A percentile compares a stretch with the other conserved stretches of the same genome.
These are phyloP conservation scores for Spea hammondii DNA, from an alignment of 2,797 vertebrate species.

Conservation along the genomic window DNA sequence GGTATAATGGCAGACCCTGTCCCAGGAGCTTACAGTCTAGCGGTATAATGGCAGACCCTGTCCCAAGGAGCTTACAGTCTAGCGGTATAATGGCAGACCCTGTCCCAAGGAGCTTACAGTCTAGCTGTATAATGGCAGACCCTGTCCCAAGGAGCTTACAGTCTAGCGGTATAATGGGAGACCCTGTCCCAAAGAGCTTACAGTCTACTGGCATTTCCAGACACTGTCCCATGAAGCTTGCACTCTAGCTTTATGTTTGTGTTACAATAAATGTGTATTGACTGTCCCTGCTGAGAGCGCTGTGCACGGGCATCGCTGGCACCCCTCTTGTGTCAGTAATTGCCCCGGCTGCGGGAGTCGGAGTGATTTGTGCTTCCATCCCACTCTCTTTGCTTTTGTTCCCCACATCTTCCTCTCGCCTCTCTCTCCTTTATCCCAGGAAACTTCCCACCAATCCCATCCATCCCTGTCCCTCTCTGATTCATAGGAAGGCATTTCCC, in stretches of 20 bases:
- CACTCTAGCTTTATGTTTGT: not conserved
- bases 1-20: not conserved
- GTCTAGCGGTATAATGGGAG: too few relatives aligned
- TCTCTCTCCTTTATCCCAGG: conserved; percentile 9
- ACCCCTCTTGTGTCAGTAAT: not conserved
- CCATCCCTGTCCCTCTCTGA: not conserved
- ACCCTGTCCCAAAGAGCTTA: too few relatives aligned
- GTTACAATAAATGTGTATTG: too few relatives aligned
- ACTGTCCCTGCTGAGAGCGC: not conserved
- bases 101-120: not conserved
- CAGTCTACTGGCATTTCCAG: not conserved
- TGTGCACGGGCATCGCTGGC: not conserved
- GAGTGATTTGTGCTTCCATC: not conserved
- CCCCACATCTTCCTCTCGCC: not conserved
- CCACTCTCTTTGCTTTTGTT: not conserved
- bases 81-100: too few relatives aligned
- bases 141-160: too few relatives aligned
- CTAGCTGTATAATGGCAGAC: conserved; percentile 1
- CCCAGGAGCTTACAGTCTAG: too few relatives aligned
- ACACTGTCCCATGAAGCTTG: conserved; percentile 4
- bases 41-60: too few relatives aligned
- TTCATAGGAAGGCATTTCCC: not conserved
- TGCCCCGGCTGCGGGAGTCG: too few relatives aligned
- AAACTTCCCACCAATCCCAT: too few relatives aligned
- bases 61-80: too few relatives aligned